A percentile compares a stretch with the other conserved stretches of the same genome.
Evolutionary conservation across 2,888 invertebrate genomes (phyloP).

Genomic region (Dasypolia templi): DNA sequence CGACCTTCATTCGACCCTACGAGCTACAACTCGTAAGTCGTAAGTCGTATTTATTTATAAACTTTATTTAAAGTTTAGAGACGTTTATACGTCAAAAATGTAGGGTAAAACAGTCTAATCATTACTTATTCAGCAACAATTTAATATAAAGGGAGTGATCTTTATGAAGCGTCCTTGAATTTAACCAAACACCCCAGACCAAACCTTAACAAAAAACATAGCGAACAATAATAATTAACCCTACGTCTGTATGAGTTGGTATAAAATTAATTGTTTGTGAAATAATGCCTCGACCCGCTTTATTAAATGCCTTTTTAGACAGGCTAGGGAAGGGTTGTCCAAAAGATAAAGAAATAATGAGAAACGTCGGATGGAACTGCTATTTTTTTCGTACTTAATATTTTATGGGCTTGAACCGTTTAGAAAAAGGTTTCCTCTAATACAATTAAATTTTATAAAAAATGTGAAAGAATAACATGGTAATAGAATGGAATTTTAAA

Average conservation of each 20-base stretch:
- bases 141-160: background rate
- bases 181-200: background rate
- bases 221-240: slow-evolving; percentile 40
- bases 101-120: background rate
- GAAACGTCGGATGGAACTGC: slow-evolving; percentile 17
- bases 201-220: slow-evolving; percentile 10
- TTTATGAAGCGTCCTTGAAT: background rate
- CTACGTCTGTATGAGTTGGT: slow-evolving; percentile 23
- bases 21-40: too few relatives aligned
- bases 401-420: slow-evolving; percentile 26
- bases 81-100: background rate
- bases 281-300: slow-evolving; percentile 45
- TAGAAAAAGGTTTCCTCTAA: slow-evolving; percentile 1
- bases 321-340: slow-evolving; percentile 32
- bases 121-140: background rate
- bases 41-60: too few relatives aligned
- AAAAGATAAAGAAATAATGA: slow-evolving; percentile 50
- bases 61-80: background rate
- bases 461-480: background rate
- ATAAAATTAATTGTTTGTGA: slow-evolving; percentile 52
- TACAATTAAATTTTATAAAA: too few relatives aligned
- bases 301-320: slow-evolving; percentile 39
- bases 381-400: slow-evolving; percentile 32
- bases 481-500: too few relatives aligned
- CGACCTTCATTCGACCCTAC: too few relatives aligned